These are phyloP conservation scores for Apis laboriosa DNA, from an alignment of 1,140 invertebrate genomes.

Conservation along the genomic window DNA sequence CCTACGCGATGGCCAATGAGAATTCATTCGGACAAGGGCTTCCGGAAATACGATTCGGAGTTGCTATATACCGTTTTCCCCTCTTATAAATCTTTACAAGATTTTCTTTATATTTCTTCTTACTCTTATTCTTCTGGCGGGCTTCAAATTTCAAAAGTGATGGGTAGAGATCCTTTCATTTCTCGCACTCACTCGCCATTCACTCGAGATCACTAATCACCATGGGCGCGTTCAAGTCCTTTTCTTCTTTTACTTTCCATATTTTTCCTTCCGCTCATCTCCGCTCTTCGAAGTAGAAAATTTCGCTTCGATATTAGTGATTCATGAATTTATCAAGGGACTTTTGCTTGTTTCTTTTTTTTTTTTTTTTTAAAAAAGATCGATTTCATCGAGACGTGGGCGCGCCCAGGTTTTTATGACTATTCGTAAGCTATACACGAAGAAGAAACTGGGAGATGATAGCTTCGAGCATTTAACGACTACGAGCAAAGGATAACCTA, in stretches of 20 bases:
- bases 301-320: no score
- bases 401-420: constrained; percentile 25
- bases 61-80: not conserved
- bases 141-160: constrained; percentile 34
- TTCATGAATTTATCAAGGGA: no score
- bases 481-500: constrained; percentile 50
- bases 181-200: constrained; percentile 46
- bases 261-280: no score
- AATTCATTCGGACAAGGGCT: constrained; percentile 44
- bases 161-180: constrained; percentile 54
- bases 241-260: not conserved
- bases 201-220: constrained; percentile 54
- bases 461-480: constrained; percentile 41
- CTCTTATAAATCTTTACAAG: not conserved
- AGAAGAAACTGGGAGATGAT: constrained; percentile 39
- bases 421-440: constrained; percentile 53
- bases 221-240: constrained; percentile 21
- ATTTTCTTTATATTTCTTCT: not conserved
- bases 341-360: no score
- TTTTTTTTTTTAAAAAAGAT: no score
- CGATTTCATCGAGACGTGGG: constrained; percentile 22
- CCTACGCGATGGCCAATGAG: constrained; percentile 30
- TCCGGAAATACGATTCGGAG: constrained; percentile 14
- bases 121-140: not conserved
- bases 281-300: not conserved